Percentiles rank a stretch among this genome's conserved stretches.
phyloP scores from a whole-genome alignment of 2,113 vertebrate species.

The Protobothrops mucrosquamatus region DNA sequence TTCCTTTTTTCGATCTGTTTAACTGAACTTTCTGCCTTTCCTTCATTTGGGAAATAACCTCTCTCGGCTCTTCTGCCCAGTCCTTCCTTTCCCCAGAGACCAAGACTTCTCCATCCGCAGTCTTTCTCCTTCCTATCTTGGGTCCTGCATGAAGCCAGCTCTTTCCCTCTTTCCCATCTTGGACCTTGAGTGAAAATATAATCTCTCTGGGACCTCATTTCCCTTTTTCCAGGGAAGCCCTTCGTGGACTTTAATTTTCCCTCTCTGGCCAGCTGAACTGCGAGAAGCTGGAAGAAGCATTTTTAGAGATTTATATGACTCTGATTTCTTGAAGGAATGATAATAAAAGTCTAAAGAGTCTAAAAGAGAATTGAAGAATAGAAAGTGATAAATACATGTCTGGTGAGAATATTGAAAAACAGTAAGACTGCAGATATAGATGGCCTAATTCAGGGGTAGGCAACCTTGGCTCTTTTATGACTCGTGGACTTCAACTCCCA shows the following conservation, averaged over 20 bases:
- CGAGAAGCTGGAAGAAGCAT: neutral
- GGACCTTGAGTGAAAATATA: neutral
- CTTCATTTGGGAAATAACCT: neutral
- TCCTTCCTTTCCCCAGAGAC: neutral
- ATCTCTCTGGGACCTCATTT: neutral
- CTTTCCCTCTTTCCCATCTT: neutral
- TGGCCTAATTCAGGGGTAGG: neutral
- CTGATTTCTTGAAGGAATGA: neutral
- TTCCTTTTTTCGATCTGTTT: neutral
- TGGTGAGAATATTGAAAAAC: neutral
- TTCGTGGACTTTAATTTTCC: neutral
- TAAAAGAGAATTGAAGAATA: neutral
- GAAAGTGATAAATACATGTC: neutral
- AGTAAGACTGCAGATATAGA: neutral
- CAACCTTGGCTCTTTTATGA: no score
- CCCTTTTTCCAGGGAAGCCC: neutral
- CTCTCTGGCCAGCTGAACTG: neutral
- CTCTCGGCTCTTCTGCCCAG: neutral
- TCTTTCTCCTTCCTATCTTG: neutral
- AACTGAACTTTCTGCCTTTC: neutral
- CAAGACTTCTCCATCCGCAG: neutral
- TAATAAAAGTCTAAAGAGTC: neutral
- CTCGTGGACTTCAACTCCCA: no score
- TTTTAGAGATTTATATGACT: neutral
- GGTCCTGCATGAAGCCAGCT: neutral